Evolutionary conservation across 2,888 invertebrate species (phyloP).

Genomic region (Agriotes lineatus): DNA sequence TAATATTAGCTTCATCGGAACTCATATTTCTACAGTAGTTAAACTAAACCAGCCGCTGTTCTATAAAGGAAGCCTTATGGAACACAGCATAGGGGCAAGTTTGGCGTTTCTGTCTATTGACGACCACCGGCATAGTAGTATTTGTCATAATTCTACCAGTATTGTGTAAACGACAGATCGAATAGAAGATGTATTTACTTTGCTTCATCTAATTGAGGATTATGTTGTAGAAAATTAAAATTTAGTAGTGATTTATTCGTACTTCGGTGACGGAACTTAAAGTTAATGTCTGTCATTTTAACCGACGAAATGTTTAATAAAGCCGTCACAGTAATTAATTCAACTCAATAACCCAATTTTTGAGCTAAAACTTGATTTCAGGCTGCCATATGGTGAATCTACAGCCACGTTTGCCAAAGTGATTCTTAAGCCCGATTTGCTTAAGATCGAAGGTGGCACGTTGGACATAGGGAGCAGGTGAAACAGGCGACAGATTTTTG

Average conservation of each 20-base stretch:
- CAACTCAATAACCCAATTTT: background rate
- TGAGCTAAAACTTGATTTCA: conserved; percentile 10
- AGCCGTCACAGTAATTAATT: background rate
- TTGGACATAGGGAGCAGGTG: conserved; percentile 23
- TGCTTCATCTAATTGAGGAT: conserved; percentile 38
- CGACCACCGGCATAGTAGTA: conserved; percentile 53
- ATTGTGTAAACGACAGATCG: conserved; percentile 38
- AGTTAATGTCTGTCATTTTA: too few species aligned
- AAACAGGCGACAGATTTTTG: conserved; percentile 36
- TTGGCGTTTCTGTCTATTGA: conserved; percentile 16
- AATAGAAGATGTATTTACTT: conserved; percentile 33
- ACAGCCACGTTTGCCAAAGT: background rate
- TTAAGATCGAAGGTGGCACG: background rate
- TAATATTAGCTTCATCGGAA: conserved; percentile 45
- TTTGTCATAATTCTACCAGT: conserved; percentile 52
- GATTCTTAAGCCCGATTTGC: conserved; percentile 2
- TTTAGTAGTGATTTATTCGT: conserved; percentile 20
- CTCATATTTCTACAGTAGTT: conserved; percentile 27
- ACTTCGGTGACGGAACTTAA: too few species aligned
- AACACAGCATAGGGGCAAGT: conserved; percentile 24
- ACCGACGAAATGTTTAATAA: background rate
- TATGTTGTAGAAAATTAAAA: conserved; percentile 35
- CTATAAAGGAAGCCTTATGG: conserved; percentile 15
- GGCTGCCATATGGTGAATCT: conserved; percentile 19
- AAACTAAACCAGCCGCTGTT: background rate